Evolutionary conservation across 2,797 vertebrate species (phyloP).

Genomic region (Leontopithecus rosalia): DNA sequence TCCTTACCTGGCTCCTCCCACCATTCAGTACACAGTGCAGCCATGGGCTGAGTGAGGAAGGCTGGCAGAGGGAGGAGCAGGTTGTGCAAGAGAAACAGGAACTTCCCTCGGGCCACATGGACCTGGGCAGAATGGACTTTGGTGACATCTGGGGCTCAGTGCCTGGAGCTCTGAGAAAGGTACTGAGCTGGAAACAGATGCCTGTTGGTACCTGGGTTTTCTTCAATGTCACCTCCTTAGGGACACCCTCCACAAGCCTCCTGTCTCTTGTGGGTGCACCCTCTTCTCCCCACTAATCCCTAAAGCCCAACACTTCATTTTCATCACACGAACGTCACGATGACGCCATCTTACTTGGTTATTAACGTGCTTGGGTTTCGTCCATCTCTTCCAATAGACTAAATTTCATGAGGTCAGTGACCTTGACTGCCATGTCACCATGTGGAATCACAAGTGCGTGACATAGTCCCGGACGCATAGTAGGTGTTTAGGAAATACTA

Average conservation of each 20-base stretch:
- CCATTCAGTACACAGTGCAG: not conserved
- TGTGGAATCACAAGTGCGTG: not conserved
- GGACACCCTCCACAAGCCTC: not conserved
- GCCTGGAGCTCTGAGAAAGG: not conserved
- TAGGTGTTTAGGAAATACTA: not conserved
- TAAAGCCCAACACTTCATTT: no score
- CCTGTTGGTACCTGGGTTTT: not conserved
- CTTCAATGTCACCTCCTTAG: not conserved
- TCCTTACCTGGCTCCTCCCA: not conserved
- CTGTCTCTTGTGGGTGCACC: no score
- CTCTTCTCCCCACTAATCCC: no score
- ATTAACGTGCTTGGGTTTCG: not conserved
- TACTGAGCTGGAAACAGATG: not conserved
- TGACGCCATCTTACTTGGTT: not conserved
- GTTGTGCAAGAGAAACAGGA: not conserved
- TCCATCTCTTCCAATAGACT: not conserved
- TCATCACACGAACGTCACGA: not conserved
- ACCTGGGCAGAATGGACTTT: not conserved
- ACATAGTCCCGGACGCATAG: not conserved
- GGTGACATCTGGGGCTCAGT: not conserved
- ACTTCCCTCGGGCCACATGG: not conserved
- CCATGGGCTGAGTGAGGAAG: not conserved
- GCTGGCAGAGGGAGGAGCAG: no score
- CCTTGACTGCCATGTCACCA: not conserved
- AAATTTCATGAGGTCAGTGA: not conserved